Evolutionary conservation across 2,797 vertebrate species (phyloP), one percentile per base, ranked within the genome.

Genomic region (Atherinosoma microstoma): DNA sequence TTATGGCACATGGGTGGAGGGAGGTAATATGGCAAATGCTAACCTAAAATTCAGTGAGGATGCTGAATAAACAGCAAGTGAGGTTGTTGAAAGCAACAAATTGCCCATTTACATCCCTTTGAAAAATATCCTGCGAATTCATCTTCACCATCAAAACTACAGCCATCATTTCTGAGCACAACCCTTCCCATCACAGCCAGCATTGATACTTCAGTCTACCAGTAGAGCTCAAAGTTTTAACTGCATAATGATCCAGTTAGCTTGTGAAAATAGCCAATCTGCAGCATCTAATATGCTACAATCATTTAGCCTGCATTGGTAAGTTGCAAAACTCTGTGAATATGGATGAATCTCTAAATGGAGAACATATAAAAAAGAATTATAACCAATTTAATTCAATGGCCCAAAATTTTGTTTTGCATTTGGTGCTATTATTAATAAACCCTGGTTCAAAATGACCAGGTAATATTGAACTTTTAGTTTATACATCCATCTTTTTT

Each of bases 401-500:
- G 11, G 18, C 24, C 16, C 69, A 22, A 67, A 57, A 59, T 16
- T 10, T 75, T 24, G 30, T 16, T 10, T 75, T 24, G 30, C 67
- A 73, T 49, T 53, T 11, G 47, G 38, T 58, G 61, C 54, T 38
- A 7, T 29, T 6, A 0, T 10, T 62, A n/a, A 65, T 59, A 47
- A 69, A 64, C 35, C 58, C 60, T 22, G 45, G 36, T 36, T 67
- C 16, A 9, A 73, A 36, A 64, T 54, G n/a, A 65, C 60, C 53
- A 11, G 22, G 24, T 40, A 65, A 59, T 61, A 32, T 70, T 12
- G 3, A 73, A 30, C 45, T 32, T 61, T 80, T 35, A 8, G n/a
- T 73, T 34, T 24, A 60, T 53, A 60, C 32, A 69, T 73, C 75
- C 57, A 42, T 58, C 59, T 84, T n/a, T 67, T 83, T 81, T 87